Conservation (phyloP, 2,888 invertebrate species). For the Parnassius mnemosyne region DNA sequence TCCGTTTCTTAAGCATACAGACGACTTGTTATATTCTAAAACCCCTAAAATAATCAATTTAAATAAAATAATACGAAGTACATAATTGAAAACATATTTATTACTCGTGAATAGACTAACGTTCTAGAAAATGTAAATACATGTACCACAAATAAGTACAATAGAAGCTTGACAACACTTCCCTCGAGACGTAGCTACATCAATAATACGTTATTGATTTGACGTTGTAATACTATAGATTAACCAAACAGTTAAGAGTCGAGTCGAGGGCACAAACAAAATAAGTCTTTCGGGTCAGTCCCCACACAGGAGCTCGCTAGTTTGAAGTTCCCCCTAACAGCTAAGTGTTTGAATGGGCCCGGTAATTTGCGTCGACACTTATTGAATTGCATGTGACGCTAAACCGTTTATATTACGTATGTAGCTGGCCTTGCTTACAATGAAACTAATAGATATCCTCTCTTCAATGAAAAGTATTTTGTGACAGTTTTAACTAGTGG, state of each 20-base stretch:
- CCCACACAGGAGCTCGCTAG: constrained; percentile 8
- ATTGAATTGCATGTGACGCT: constrained; percentile 23
- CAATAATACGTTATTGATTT: neutral
- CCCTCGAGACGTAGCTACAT: neutral
- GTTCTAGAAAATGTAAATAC: too few species aligned
- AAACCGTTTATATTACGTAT: constrained; percentile 3
- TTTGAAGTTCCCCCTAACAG: constrained; percentile 14
- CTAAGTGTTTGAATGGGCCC: constrained; percentile 17
- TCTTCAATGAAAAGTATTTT: neutral
- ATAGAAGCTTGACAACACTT: neutral
- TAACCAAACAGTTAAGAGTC: constrained; percentile 20
- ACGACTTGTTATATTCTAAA: too few species aligned
- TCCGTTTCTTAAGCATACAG: too few species aligned
- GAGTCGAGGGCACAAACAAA: constrained; percentile 16
- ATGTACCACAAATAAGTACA: too few species aligned
- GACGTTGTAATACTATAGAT: constrained; percentile 9
- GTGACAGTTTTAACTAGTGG: too few species aligned
- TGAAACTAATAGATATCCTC: constrained; percentile 4
- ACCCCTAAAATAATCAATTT: too few species aligned
- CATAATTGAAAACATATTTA: too few species aligned
- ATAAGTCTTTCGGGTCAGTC: constrained; percentile 11
- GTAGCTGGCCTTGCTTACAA: neutral
- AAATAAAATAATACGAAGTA: too few species aligned
- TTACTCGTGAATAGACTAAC: too few species aligned
- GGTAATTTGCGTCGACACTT: constrained; percentile 16